Percentiles rank a stretch among this genome's conserved stretches.
phyloP scores from a whole-genome alignment of 37 sponge, comb jelly and placozoan genomes.

The Ephydatia muelleri region DNA sequence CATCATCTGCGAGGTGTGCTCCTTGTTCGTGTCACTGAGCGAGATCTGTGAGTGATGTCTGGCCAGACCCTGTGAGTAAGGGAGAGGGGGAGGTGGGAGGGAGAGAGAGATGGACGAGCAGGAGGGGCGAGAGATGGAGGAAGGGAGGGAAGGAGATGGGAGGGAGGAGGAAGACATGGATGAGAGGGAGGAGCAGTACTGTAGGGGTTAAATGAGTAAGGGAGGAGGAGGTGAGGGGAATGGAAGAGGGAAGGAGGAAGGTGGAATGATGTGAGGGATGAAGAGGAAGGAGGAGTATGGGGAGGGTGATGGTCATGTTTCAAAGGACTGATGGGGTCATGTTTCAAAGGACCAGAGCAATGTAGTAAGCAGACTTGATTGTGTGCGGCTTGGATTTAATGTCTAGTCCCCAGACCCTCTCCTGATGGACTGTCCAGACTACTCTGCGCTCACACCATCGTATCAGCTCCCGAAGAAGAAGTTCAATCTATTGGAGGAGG shows the following conservation, averaged over 20 bases:
- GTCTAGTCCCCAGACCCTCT: constrained; percentile 24
- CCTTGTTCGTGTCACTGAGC: constrained; percentile 51
- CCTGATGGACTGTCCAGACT: constrained; percentile 40
- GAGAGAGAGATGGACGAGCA: neutral
- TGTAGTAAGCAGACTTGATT: neutral
- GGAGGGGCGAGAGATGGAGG: no score
- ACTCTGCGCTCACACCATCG: neutral
- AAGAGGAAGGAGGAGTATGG: no score
- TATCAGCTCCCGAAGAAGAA: constrained; percentile 11
- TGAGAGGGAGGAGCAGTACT: neutral
- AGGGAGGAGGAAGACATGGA: neutral
- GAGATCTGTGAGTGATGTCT: constrained; percentile 71
- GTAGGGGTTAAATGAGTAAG: neutral
- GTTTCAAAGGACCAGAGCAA: no score
- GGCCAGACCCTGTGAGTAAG: neutral
- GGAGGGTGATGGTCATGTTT: no score
- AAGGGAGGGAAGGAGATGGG: no score
- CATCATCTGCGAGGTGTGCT: constrained; percentile 86
- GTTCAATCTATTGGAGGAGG: constrained; percentile 37
- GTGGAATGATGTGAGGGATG: no score
- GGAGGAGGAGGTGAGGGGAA: no score
- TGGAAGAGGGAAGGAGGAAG: no score
- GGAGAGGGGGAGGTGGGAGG: neutral
- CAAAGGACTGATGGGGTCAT: no score
- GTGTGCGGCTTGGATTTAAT: neutral